A percentile compares a stretch with the other conserved stretches of the same genome.
These are phyloP conservation scores for Cheilosia vernalis DNA, from an alignment of 2,888 invertebrate species.

Conservation along the genomic window DNA sequence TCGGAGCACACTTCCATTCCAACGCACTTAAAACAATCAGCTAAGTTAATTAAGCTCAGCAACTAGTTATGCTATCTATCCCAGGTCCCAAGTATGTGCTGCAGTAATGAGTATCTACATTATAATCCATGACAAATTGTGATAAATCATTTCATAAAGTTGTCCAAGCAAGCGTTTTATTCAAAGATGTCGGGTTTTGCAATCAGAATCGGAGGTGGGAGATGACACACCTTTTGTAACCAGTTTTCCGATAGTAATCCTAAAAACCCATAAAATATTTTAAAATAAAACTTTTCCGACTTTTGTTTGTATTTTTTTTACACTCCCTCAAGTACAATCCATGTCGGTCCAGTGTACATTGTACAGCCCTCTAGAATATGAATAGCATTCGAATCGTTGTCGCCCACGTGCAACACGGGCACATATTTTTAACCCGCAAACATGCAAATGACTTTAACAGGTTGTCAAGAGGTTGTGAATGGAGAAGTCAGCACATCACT, in stretches of 20 bases:
- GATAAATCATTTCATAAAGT: not conserved
- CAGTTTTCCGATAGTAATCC: conserved; percentile 20
- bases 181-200: not conserved
- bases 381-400: conserved; percentile 21
- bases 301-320: conserved; percentile 12
- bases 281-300: not conserved
- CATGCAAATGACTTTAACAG: conserved; percentile 70
- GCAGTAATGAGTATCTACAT: conserved; percentile 1
- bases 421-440: conserved; percentile 29
- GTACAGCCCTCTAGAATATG: conserved; percentile 39
- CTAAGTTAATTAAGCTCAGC: conserved; percentile 29
- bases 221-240: conserved; percentile 9
- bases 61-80: not conserved
- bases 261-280: not conserved
- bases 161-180: not conserved
- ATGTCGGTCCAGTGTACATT: conserved; percentile 55
- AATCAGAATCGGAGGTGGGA: not conserved
- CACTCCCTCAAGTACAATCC: conserved; percentile 38
- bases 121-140: not conserved
- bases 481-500: conserved; percentile 17
- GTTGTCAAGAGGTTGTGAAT: conserved; percentile 62
- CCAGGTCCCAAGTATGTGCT: not conserved
- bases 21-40: conserved; percentile 3
- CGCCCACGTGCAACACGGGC: conserved; percentile 14
- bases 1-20: not conserved